A percentile compares a stretch with the other conserved stretches of the same genome.
phyloP scores from a whole-genome alignment of 2,797 vertebrate genomes.

The Tragelaphus oryx region DNA sequence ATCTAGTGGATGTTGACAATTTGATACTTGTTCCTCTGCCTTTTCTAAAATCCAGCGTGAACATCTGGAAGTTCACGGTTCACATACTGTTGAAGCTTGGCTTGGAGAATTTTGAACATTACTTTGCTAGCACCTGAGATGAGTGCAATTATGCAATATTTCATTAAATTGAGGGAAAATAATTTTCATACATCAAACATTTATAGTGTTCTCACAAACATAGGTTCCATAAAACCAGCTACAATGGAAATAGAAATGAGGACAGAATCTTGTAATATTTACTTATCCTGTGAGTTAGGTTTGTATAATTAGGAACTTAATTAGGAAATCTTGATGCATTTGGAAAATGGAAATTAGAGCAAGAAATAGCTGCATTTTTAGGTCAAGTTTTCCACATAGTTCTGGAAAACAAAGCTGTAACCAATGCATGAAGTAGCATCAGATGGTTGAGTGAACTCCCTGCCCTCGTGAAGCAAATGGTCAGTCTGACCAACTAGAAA shows the following conservation, averaged over 20 bases:
- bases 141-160: not conserved
- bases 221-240: slow-evolving; percentile 13
- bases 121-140: not conserved
- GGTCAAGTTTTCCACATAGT: not conserved
- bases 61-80: not conserved
- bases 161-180: not conserved
- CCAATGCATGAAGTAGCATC: not conserved
- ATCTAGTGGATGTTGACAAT: not conserved
- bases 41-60: not conserved
- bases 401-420: not conserved
- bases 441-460: not conserved
- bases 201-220: not conserved
- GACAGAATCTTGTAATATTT: not conserved
- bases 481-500: not conserved
- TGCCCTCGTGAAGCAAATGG: not conserved
- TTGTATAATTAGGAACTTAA: not conserved
- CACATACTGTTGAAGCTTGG: not conserved
- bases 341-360: not conserved
- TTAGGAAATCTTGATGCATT: not conserved
- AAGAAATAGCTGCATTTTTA: not conserved
- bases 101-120: not conserved
- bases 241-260: not conserved
- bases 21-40: not conserved
- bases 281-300: not conserved
- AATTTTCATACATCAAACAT: not conserved